Evolutionary conservation across 2,113 vertebrate species (phyloP).

Genomic region (Mormyrus iriodes): DNA sequence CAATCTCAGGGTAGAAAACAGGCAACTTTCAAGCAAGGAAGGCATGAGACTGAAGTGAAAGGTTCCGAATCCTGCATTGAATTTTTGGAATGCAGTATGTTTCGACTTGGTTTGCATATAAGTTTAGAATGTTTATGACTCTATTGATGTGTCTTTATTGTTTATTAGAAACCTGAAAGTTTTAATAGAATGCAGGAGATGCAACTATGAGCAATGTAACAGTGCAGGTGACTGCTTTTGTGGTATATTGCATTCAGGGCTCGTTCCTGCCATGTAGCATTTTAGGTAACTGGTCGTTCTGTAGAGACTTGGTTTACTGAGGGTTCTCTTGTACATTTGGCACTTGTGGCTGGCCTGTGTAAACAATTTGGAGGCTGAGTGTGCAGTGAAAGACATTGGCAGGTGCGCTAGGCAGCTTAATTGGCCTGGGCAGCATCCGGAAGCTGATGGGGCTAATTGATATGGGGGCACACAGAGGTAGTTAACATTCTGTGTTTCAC

Average conservation of each 20-base stretch:
- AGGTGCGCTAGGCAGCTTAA: not conserved
- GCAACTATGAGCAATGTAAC: not conserved
- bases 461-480: not conserved
- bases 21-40: not conserved
- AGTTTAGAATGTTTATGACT: not conserved
- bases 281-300: not conserved
- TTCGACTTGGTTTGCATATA: not conserved
- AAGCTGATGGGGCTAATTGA: conserved; percentile 3
- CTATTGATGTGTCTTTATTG: not conserved
- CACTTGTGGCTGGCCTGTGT: not conserved
- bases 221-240: not conserved
- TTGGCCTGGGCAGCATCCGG: not conserved
- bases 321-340: not conserved
- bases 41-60: not conserved
- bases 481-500: conserved; percentile 5
- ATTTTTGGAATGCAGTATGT: not conserved
- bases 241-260: not conserved
- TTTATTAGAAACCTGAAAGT: not conserved
- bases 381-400: not conserved
- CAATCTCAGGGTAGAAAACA: not conserved
- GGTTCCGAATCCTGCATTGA: not conserved
- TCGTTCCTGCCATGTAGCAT: not conserved
- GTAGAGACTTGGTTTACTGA: not conserved
- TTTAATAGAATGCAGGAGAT: conserved; percentile 22
- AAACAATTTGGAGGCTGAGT: not conserved